A percentile compares a stretch with the other conserved stretches of the same genome.
Evolutionary conservation across 2,113 vertebrate genomes (phyloP).

Genomic region (Eurystomus gularis): DNA sequence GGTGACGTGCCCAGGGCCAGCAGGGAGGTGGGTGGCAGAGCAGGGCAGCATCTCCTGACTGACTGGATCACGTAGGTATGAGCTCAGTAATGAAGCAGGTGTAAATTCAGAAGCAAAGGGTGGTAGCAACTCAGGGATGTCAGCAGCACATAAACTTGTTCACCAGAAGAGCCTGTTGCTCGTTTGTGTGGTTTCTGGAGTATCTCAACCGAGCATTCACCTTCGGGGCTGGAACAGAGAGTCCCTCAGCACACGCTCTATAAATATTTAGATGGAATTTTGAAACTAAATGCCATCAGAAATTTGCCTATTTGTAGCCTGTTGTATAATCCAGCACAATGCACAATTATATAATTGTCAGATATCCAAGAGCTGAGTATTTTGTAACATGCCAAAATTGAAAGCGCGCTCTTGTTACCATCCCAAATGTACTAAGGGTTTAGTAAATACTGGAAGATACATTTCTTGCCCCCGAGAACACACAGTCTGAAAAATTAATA

Average conservation of each 20-base stretch:
- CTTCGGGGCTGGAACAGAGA: background rate
- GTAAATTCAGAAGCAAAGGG: background rate
- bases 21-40: fast-evolving
- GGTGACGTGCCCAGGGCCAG: background rate
- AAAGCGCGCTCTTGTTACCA: background rate
- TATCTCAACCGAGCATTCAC: background rate
- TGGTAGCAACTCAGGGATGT: fast-evolving
- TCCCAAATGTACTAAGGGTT: background rate
- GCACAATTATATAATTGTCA: background rate
- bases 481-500: constrained; percentile 39
- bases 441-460: constrained; percentile 10
- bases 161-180: background rate
- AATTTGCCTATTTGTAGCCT: background rate
- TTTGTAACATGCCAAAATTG: background rate
- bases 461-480: constrained; percentile 30
- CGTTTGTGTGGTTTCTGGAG: background rate
- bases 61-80: fast-evolving
- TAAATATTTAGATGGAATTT: background rate
- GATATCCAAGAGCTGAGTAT: background rate
- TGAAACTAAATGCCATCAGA: background rate
- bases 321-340: background rate
- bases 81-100: background rate
- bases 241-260: background rate
- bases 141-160: background rate
- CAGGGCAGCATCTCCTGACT: background rate